Evolutionary conservation across 2,888 invertebrate genomes (phyloP).

Genomic region (Acanthococcus lagerstroemiae): DNA sequence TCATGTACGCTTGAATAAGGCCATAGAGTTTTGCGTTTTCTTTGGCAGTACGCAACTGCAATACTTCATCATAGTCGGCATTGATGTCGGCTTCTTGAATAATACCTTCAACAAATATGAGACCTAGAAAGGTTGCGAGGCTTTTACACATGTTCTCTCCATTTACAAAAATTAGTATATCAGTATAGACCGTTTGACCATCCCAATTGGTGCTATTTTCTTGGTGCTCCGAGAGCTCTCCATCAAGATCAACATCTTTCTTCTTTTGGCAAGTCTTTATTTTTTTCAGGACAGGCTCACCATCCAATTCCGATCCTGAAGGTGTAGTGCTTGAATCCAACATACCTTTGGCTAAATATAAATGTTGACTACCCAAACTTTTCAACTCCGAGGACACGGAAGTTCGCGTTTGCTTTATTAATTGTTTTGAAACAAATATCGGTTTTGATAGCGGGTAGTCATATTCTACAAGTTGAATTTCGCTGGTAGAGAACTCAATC

Average conservation of each 20-base stretch:
- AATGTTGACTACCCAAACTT: neutral
- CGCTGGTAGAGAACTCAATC: neutral
- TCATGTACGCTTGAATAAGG: neutral
- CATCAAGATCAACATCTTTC: neutral
- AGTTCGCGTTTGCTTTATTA: neutral
- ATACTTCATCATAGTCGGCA: neutral
- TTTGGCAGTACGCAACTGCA: neutral
- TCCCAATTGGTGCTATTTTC: neutral
- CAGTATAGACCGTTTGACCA: neutral
- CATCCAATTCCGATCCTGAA: neutral
- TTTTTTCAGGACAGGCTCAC: neutral
- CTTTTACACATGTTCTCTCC: neutral
- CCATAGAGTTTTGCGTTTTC: neutral
- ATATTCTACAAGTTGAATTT: neutral
- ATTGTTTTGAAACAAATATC: neutral
- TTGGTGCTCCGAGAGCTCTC: neutral
- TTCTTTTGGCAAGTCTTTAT: neutral
- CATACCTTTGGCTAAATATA: neutral
- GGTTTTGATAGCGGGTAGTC: neutral
- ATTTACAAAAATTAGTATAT: neutral
- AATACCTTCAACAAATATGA: neutral
- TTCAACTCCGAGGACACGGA: neutral
- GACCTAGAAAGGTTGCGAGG: neutral
- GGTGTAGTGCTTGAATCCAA: neutral
- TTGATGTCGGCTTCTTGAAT: neutral